Percentiles rank a stretch among this genome's conserved stretches.
phyloP scores from a whole-genome alignment of 1,140 invertebrate genomes.

The Drosophila tristis region DNA sequence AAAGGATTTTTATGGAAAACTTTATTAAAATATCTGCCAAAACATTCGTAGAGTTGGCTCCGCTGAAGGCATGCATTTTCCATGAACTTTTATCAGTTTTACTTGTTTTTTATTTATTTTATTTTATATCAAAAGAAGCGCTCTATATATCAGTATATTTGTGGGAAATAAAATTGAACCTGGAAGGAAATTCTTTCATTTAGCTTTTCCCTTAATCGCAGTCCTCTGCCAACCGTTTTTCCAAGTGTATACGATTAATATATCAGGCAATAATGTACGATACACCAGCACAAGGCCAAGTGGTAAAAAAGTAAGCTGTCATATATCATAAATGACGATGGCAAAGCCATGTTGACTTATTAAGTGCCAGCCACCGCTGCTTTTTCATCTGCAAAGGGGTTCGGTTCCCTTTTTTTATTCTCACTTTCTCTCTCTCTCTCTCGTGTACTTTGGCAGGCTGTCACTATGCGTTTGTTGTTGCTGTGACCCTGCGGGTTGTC shows the following conservation, averaged over 20 bases:
- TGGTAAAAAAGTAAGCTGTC: constrained; percentile 39
- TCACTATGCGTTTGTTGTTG: constrained; percentile 33
- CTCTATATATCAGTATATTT: too few relatives aligned
- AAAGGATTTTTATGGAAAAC: too few relatives aligned
- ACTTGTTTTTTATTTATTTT: too few relatives aligned
- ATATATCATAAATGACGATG: constrained; percentile 47
- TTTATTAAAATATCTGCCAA: too few relatives aligned
- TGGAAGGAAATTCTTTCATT: background rate
- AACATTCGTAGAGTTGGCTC: too few relatives aligned
- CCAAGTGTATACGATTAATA: constrained; percentile 22
- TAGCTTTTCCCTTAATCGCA: background rate
- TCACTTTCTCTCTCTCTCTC: background rate
- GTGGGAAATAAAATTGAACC: too few relatives aligned
- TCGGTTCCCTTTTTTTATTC: background rate
- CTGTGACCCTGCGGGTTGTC: constrained; percentile 46
- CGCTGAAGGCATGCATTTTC: too few relatives aligned
- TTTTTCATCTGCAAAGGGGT: constrained; percentile 28
- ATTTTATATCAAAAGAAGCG: too few relatives aligned
- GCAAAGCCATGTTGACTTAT: constrained; percentile 56
- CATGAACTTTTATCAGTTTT: too few relatives aligned
- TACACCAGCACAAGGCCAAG: constrained; percentile 1
- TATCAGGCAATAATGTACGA: constrained; percentile 17
- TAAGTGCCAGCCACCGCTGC: constrained; percentile 57
- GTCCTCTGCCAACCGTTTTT: background rate
- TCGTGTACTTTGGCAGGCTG: constrained; percentile 56